Conservation (phyloP, 1,140 invertebrate species). For the Penaeus indicus region DNA sequence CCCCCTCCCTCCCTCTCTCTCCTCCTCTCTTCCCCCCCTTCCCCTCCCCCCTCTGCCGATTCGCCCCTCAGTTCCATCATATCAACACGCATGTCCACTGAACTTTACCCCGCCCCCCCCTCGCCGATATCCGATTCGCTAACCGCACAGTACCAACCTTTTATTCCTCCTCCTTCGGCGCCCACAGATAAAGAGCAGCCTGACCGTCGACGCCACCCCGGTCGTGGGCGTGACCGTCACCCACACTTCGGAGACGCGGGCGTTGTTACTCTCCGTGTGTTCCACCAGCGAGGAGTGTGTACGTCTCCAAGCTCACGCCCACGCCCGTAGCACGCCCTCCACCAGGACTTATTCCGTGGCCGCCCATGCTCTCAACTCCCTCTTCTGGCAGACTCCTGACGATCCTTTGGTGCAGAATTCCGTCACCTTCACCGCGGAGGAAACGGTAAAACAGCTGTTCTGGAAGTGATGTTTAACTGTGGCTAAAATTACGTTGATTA, state of each 20-base stretch:
- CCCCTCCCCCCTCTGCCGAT: too few species aligned
- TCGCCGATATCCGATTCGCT: too few species aligned
- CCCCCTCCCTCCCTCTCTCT: too few species aligned
- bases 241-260: slow-evolving; percentile 26
- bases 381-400: slow-evolving; percentile 34
- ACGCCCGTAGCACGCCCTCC: slow-evolving; percentile 35
- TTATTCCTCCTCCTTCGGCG: background rate
- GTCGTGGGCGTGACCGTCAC: slow-evolving; percentile 26
- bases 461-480: too few species aligned
- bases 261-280: slow-evolving; percentile 32
- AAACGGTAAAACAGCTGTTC: slow-evolving; percentile 8
- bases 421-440: slow-evolving; percentile 36
- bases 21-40: too few species aligned
- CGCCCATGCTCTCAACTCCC: slow-evolving; percentile 51
- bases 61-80: too few species aligned
- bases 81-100: too few species aligned
- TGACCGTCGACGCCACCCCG: slow-evolving; percentile 43
- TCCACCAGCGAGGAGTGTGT: slow-evolving; percentile 48
- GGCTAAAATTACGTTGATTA: too few species aligned
- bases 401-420: slow-evolving; percentile 47
- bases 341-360: slow-evolving; percentile 39
- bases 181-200: slow-evolving; percentile 44
- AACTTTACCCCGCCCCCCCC: too few species aligned
- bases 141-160: too few species aligned
- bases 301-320: slow-evolving; percentile 35